Conservation (phyloP, 1,140 invertebrate genomes). For the Mactra quadrangularis region DNA sequence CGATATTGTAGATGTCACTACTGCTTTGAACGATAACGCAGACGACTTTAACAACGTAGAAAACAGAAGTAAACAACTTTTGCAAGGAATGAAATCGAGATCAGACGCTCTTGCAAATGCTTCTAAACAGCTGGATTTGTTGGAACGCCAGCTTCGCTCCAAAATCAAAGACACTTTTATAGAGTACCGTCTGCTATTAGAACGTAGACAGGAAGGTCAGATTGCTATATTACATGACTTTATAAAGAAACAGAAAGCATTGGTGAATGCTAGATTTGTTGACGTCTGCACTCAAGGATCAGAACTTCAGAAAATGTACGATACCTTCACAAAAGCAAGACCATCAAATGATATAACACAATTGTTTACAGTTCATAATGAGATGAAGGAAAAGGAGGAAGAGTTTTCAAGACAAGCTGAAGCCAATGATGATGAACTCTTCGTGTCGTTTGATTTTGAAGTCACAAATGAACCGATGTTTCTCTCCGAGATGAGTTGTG, state of each 20-base stretch:
- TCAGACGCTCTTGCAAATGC: conserved; percentile 76
- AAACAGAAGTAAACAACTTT: conserved; percentile 70
- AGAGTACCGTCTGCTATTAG: conserved; percentile 78
- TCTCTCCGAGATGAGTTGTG: conserved; percentile 75
- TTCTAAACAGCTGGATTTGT: conserved; percentile 78
- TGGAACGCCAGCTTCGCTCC: conserved; percentile 73
- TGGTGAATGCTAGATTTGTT: conserved; percentile 75
- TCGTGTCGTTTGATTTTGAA: conserved; percentile 73
- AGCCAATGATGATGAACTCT: conserved; percentile 76
- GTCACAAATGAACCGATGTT: conserved; percentile 72
- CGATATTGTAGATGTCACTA: conserved; percentile 75
- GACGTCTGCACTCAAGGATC: conserved; percentile 75
- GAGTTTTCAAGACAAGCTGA: conserved; percentile 69
- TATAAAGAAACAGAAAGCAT: conserved; percentile 75
- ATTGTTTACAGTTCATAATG: conserved; percentile 76
- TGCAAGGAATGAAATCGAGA: conserved; percentile 74
- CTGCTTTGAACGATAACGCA: conserved; percentile 74
- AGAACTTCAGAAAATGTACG: conserved; percentile 76
- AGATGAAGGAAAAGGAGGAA: conserved; percentile 75
- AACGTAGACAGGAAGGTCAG: conserved; percentile 76
- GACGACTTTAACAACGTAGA: conserved; percentile 75
- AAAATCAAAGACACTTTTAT: conserved; percentile 81
- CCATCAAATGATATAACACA: conserved; percentile 73
- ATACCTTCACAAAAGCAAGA: conserved; percentile 74
- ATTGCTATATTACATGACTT: conserved; percentile 71